Evolutionary conservation across 2,888 invertebrate genomes (phyloP).

Genomic region (Scaptomyza caliginosa): DNA sequence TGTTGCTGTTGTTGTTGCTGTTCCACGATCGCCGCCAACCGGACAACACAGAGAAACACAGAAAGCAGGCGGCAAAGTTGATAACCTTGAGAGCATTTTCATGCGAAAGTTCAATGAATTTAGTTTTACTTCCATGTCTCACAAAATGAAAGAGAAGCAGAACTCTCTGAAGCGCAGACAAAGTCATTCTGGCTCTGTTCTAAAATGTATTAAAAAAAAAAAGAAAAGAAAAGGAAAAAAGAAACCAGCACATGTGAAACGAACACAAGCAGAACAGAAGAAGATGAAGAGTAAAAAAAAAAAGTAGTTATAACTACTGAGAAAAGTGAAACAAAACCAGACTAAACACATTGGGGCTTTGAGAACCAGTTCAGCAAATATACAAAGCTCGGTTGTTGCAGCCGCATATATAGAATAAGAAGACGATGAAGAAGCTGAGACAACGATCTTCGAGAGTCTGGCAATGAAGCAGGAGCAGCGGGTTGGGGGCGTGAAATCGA

Average conservation of each 20-base stretch:
- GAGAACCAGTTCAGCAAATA: constrained; percentile 78
- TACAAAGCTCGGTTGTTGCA: constrained; percentile 50
- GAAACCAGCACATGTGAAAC: constrained; percentile 58
- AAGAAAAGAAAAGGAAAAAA: constrained; percentile 37
- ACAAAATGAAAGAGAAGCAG: constrained; percentile 44
- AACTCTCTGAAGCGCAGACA: constrained; percentile 50
- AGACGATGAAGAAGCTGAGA: neutral
- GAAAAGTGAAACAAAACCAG: constrained; percentile 80
- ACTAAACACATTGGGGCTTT: constrained; percentile 71
- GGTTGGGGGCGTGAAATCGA: constrained; percentile 70
- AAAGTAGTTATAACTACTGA: constrained; percentile 61
- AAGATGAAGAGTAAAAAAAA: constrained; percentile 12
- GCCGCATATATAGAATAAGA: constrained; percentile 7
- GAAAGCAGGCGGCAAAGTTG: constrained; percentile 68
- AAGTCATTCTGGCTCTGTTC: constrained; percentile 53
- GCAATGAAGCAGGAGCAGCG: neutral
- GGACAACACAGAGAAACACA: constrained; percentile 47
- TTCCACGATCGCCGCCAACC: constrained; percentile 57
- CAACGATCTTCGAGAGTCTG: constrained; percentile 7
- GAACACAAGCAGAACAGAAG: constrained; percentile 1
- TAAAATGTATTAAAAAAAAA: constrained; percentile 20
- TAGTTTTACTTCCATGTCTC: constrained; percentile 82
- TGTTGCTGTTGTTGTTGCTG: constrained; percentile 44
- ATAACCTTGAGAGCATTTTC: constrained; percentile 83
- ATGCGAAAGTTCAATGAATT: constrained; percentile 83